Evolutionary conservation across 2,797 vertebrate species (phyloP), one percentile per base, ranked within the genome.

Genomic region (Sebastes variabilis): DNA sequence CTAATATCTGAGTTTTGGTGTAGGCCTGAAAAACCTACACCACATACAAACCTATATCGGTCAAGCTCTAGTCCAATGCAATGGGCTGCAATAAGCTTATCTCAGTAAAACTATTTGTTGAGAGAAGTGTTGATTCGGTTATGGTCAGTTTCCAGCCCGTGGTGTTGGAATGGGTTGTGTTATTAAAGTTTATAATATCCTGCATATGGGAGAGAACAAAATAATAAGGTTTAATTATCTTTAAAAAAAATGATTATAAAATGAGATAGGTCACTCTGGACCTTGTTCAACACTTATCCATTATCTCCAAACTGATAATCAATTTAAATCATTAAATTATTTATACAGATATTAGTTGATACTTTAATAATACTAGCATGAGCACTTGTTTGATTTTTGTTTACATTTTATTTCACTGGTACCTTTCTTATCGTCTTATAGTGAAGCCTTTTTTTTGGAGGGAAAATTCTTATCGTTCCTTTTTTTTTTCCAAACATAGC

Each of bases 401-500:
- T 61, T 4, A 12, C 13, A 2, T 4, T 24, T 25, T 9, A 42
- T 52, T 8, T 42, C 7, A 20, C 2, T 1, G 11, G 4, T 29
- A 25, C 6, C 5, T 25, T 18, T 32, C 22, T 64, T 6, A 22
- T 60, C 32, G 14, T 18, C 38, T 46, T 46, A 16, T 16, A n/a
- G 24, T 49, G 1, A 2, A 14, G 6, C 5, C 69, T 13, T 36
- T 36, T 36, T 36, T 34, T 0, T 0, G 10, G 3, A 0, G 34
- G 34, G 34, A 0, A 0, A 4, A 34, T 11, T 34, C 10, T 34
- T 34, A 1, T 34, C 10, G 0, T 34, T 34, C 34, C 34, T 34
- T 34, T 34, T 34, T 34, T 34, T 36, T 36, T 36, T 34, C 34
- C 34, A 36, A 36, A 36, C 34, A 34, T 34, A 34, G 34, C 34